Percentiles rank a stretch among this genome's conserved stretches.
These are phyloP conservation scores for Anthoscopus minutus DNA, from an alignment of 2,113 vertebrate species.

Conservation along the genomic window DNA sequence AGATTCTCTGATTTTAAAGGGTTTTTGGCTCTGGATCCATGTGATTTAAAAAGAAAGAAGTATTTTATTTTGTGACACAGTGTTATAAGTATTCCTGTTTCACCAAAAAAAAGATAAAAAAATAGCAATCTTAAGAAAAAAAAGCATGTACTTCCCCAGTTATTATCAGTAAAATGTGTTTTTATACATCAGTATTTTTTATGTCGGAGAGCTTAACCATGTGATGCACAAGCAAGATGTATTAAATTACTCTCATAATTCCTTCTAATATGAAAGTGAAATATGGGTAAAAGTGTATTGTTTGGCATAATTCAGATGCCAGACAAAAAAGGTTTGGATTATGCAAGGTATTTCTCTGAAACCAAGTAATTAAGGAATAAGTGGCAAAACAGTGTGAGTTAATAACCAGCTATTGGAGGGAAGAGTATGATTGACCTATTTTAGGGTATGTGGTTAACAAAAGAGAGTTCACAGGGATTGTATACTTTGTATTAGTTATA, in stretches of 20 bases:
- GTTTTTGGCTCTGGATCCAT: neutral
- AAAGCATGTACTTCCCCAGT: neutral
- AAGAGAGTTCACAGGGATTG: neutral
- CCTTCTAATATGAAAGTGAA: neutral
- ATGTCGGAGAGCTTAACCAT: neutral
- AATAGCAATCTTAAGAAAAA: neutral
- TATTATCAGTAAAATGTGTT: neutral
- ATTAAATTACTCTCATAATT: neutral
- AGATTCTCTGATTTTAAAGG: neutral
- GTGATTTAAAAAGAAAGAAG: neutral
- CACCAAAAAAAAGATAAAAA: neutral
- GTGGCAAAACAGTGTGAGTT: neutral
- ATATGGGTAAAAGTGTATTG: neutral
- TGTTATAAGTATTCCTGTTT: neutral
- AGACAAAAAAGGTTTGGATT: neutral
- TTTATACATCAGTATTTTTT: neutral
- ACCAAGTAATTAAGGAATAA: neutral
- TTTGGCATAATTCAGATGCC: neutral
- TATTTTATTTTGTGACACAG: neutral
- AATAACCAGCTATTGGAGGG: neutral
- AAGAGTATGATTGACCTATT: neutral
- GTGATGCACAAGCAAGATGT: neutral
- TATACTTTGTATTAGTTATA: neutral
- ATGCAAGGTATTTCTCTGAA: neutral
- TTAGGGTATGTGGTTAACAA: neutral